Evolutionary conservation across 2,113 vertebrate genomes (phyloP).

Genomic region (Notothenia coriiceps): DNA sequence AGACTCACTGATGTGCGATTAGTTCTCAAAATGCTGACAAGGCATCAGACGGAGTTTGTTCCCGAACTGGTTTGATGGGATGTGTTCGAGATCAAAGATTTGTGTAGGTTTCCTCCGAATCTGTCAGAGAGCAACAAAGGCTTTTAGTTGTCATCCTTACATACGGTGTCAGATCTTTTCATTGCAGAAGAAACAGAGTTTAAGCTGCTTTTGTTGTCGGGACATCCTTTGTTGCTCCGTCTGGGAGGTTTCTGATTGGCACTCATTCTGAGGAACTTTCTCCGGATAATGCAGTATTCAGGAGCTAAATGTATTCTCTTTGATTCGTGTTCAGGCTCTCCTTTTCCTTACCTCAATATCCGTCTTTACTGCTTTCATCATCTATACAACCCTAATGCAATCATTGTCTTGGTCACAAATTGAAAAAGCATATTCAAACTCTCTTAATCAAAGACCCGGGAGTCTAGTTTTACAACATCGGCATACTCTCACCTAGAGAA

Average conservation of each 20-base stretch:
- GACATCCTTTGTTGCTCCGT: constrained; percentile 42
- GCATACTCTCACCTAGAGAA: constrained; percentile 8
- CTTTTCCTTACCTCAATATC: neutral
- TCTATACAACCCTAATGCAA: neutral
- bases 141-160: constrained; percentile 25
- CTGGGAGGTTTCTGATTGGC: constrained; percentile 43
- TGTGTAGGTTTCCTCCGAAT: constrained; percentile 28
- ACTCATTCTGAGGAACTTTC: constrained; percentile 11
- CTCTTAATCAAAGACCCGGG: neutral
- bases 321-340: constrained; percentile 9
- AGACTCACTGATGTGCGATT: constrained; percentile 18
- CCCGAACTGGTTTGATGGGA: constrained; percentile 10
- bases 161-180: constrained; percentile 44
- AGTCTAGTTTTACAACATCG: constrained; percentile 29
- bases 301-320: constrained; percentile 36
- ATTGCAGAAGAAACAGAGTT: constrained; percentile 28
- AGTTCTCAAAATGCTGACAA: constrained; percentile 23
- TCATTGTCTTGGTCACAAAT: constrained; percentile 11
- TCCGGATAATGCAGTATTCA: constrained; percentile 22
- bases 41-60: neutral
- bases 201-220: constrained; percentile 37
- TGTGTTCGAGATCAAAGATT: constrained; percentile 48
- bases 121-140: constrained; percentile 41
- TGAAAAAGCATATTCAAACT: constrained; percentile 17
- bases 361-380: constrained; percentile 19